Evolutionary conservation across 1,140 invertebrate species (phyloP).

Genomic region (Drosophila cardini): DNA sequence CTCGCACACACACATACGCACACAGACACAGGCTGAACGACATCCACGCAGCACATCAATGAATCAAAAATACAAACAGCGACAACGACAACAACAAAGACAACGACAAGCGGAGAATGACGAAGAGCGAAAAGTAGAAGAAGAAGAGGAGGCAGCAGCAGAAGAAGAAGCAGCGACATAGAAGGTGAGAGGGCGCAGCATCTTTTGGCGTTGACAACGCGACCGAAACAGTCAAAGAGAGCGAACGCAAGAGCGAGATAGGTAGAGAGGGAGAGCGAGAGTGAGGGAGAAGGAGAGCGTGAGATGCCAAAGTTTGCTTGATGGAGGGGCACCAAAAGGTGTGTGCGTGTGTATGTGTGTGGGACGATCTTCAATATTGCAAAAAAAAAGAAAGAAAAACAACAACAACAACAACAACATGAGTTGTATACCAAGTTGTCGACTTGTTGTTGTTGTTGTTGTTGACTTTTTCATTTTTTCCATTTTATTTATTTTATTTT

Average conservation of each 20-base stretch:
- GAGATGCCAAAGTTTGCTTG: background rate
- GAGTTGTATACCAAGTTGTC: constrained; percentile 26
- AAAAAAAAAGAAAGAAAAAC: constrained; percentile 41
- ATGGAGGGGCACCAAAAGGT: constrained; percentile 63
- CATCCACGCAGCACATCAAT: constrained; percentile 78
- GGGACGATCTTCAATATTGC: constrained; percentile 70
- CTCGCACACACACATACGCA: constrained; percentile 5
- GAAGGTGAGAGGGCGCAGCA: constrained; percentile 77
- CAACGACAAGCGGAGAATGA: constrained; percentile 20
- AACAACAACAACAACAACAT: constrained; percentile 25
- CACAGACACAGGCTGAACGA: constrained; percentile 37
- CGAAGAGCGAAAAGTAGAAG: constrained; percentile 11
- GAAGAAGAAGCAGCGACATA: background rate
- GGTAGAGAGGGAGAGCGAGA: constrained; percentile 24
- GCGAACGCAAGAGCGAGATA: constrained; percentile 12
- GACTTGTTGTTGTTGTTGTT: constrained; percentile 14
- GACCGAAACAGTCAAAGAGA: constrained; percentile 27
- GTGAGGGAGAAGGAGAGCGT: constrained; percentile 1
- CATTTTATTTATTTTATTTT: background rate
- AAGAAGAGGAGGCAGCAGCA: constrained; percentile 16
- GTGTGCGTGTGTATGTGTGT: constrained; percentile 54
- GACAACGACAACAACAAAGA: constrained; percentile 20
- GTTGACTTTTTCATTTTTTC: constrained; percentile 3
- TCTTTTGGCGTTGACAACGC: constrained; percentile 70
- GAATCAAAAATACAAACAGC: constrained; percentile 71